Conservation (phyloP, 2,888 invertebrate species). For the Hydroisotoma schaefferi region DNA sequence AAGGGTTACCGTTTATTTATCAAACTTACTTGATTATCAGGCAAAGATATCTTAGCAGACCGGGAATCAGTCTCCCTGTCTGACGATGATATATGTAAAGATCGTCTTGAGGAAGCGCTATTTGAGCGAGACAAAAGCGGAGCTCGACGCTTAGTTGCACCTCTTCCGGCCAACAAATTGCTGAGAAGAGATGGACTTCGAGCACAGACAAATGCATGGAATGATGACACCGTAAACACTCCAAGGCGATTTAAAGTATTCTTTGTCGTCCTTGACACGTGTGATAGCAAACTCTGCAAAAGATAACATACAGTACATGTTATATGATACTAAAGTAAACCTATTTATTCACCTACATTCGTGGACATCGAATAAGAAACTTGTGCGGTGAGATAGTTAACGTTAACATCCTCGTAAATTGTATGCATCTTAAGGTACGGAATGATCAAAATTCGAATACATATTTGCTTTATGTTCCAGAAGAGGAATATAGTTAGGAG, state of each 20-base stretch:
- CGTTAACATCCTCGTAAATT: neutral
- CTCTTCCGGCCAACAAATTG: constrained; percentile 65
- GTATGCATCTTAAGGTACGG: too few relatives aligned
- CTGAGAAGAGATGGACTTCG: constrained; percentile 88
- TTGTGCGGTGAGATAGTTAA: constrained; percentile 10
- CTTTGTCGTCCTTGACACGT: constrained; percentile 92
- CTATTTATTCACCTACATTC: too few relatives aligned
- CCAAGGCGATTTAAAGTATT: constrained; percentile 90
- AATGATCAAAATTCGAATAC: too few relatives aligned
- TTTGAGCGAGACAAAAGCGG: constrained; percentile 87
- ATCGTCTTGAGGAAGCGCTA: constrained; percentile 80
- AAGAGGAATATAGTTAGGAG: too few relatives aligned
- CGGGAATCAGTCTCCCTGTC: constrained; percentile 73
- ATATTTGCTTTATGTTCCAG: too few relatives aligned
- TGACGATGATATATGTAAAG: constrained; percentile 80
- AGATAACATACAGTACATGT: too few relatives aligned
- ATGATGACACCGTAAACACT: constrained; percentile 95
- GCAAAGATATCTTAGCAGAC: constrained; percentile 82
- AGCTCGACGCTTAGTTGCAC: constrained; percentile 83
- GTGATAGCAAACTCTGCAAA: constrained; percentile 82
- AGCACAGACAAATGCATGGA: constrained; percentile 96
- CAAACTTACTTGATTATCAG: constrained; percentile 65
- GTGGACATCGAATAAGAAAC: constrained; percentile 54
- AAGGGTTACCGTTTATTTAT: too few relatives aligned
- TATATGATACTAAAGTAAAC: too few relatives aligned